Evolutionary conservation across 2,888 invertebrate species (phyloP).

Genomic region (Torymus auratus): DNA sequence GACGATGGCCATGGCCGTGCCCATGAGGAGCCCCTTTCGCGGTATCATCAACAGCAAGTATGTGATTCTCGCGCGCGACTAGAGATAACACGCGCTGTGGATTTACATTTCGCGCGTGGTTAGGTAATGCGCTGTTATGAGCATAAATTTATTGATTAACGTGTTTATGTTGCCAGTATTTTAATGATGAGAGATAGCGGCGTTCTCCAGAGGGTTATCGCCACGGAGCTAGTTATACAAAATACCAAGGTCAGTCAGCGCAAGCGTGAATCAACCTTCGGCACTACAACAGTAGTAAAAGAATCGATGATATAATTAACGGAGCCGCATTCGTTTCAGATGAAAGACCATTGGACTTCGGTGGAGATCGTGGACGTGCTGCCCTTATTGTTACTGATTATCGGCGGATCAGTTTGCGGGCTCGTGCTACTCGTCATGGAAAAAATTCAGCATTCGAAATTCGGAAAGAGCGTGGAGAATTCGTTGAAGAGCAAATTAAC

Average conservation of each 20-base stretch:
- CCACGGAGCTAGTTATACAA: constrained; percentile 64
- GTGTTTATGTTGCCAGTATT: constrained; percentile 65
- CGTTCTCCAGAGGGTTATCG: constrained; percentile 70
- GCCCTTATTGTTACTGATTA: constrained; percentile 67
- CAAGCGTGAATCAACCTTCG: too few relatives aligned
- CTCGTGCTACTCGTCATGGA: constrained; percentile 21
- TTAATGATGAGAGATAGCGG: constrained; percentile 72
- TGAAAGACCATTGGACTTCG: constrained; percentile 62
- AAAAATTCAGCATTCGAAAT: constrained; percentile 36
- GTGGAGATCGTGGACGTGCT: constrained; percentile 70
- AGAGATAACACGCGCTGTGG: too few relatives aligned
- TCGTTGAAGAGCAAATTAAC: background rate
- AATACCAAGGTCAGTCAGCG: constrained; percentile 50
- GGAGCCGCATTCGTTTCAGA: constrained; percentile 19
- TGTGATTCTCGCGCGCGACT: constrained; percentile 31
- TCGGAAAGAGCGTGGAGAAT: background rate
- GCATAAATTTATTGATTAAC: background rate
- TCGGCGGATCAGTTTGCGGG: constrained; percentile 62
- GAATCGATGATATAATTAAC: too few relatives aligned
- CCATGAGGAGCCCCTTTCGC: constrained; percentile 68
- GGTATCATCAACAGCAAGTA: constrained; percentile 73
- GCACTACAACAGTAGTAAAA: too few relatives aligned
- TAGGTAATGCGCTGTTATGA: background rate
- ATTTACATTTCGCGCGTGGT: background rate
- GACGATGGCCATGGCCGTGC: constrained; percentile 71